Conservation (phyloP, 2,113 vertebrate genomes). For the Semnornis frantzii region DNA sequence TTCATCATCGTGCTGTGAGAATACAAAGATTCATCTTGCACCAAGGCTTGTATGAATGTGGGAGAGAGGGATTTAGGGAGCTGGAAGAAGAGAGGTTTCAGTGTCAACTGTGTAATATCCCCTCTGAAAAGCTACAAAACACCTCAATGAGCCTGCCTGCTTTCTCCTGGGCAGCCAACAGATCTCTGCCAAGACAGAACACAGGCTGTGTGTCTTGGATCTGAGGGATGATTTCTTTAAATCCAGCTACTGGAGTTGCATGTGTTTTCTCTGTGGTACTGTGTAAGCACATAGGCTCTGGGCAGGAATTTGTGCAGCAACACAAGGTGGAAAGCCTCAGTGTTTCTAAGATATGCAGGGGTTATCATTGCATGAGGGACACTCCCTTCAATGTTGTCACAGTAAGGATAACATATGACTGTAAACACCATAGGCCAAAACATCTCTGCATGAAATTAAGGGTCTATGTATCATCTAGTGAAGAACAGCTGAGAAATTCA, state of each 20-base stretch:
- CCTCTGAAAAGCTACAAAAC: not conserved
- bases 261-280: not conserved
- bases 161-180: not conserved
- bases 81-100: not conserved
- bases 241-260: not conserved
- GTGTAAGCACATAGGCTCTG: not conserved
- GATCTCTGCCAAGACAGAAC: not conserved
- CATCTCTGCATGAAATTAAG: conserved; percentile 24
- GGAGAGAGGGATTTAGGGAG: not conserved
- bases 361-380: conserved; percentile 32
- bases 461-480: conserved; percentile 13
- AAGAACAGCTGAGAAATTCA: conserved; percentile 63
- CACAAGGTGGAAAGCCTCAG: conserved; percentile 35
- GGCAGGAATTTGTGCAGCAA: conserved; percentile 7
- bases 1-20: not conserved
- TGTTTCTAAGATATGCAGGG: conserved; percentile 43
- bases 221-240: not conserved
- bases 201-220: not conserved
- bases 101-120: not conserved
- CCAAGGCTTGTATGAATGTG: not conserved
- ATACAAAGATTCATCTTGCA: not conserved
- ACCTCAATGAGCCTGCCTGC: not conserved
- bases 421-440: conserved; percentile 45
- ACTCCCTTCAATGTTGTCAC: conserved; percentile 38
- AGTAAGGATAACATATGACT: conserved; percentile 37